Base-by-base conservation (phyloP, 2,113 vertebrate species). In the Cryptotis parvus region DNA sequence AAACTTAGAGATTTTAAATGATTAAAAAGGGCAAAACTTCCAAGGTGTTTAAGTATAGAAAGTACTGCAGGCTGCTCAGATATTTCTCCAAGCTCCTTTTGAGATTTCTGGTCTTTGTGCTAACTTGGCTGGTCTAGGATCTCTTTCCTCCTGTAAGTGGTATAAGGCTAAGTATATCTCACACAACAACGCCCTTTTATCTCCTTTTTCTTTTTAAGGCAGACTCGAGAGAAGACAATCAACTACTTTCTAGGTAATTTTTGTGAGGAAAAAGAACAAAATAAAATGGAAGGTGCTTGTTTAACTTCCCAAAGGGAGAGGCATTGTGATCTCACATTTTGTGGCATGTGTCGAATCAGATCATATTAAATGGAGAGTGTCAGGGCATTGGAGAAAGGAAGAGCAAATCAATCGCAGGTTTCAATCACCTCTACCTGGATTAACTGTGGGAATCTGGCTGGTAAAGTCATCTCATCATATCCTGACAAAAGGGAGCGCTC, bases 261-360 rank as follows among this genome's bases (percentile, higher is more conserved):
- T 37, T 72, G 20, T 80, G 45, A 45, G 6, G 11, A 84, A 82
- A 43, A 73, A 90, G 82, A 88, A 31, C 39, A 75, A 49, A 58
- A 82, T 90, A 55, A 70, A 49, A 70, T 20, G 10, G 43, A 92
- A 92, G 37, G 43, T 45, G 3, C 58, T 79, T 82, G 33, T 45
- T 90, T 94, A 79, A 87, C 63, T 92, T 92, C 83, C 69, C 66
- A 81, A 87, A 91, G 79, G 80, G 91, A 96, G 33, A 52, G 18
- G 31, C 69, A 37, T 75, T 76, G 24, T 87, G 58, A 49, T 94
- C 37, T 69, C 55, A 52, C 2, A 0, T 35, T 80, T 72, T 43
- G 24, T 45, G 1, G 87, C 68, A 27, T 12, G 1, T 11, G 1
- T 37, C 2, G 1, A 49, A 83, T 83, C 41, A 90, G 6, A 37